Percentiles rank a stretch among this genome's conserved stretches.
Evolutionary conservation across 2,113 vertebrate species (phyloP).

Genomic region (Etheostoma spectabile): DNA sequence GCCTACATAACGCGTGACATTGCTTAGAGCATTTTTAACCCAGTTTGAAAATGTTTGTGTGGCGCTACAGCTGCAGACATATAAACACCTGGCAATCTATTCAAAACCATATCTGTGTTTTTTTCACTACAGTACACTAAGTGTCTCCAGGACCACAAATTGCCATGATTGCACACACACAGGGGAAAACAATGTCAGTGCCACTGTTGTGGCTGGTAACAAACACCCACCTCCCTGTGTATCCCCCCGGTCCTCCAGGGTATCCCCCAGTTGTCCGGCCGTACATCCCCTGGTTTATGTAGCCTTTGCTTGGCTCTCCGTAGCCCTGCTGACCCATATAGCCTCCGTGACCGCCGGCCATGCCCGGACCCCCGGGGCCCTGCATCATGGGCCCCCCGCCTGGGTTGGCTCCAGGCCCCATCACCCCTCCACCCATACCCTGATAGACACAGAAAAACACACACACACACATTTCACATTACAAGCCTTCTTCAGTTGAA

Average conservation of each 20-base stretch:
- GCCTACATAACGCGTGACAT: no score
- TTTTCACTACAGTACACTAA: no score
- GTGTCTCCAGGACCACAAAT: no score
- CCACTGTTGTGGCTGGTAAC: no score
- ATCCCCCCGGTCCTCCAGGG: constrained; percentile 81
- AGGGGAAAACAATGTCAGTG: no score
- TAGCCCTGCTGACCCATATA: constrained; percentile 92
- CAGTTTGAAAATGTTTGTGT: no score
- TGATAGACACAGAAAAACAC: constrained; percentile 56
- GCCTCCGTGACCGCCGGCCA: constrained; percentile 83
- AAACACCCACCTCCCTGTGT: constrained; percentile 84
- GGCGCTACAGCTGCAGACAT: no score
- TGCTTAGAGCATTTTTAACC: no score
- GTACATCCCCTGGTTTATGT: constrained; percentile 89
- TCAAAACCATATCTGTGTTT: no score
- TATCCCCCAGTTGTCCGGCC: constrained; percentile 84
- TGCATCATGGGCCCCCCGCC: constrained; percentile 89
- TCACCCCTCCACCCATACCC: constrained; percentile 89
- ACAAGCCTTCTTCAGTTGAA: neutral
- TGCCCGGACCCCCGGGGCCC: constrained; percentile 83
- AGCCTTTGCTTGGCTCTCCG: constrained; percentile 87
- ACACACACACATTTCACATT: neutral
- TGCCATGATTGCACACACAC: no score
- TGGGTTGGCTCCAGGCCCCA: constrained; percentile 89
- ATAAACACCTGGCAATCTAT: no score